phyloP scores from a whole-genome alignment of 2,888 invertebrate genomes.

The Choreutis nemorana region DNA sequence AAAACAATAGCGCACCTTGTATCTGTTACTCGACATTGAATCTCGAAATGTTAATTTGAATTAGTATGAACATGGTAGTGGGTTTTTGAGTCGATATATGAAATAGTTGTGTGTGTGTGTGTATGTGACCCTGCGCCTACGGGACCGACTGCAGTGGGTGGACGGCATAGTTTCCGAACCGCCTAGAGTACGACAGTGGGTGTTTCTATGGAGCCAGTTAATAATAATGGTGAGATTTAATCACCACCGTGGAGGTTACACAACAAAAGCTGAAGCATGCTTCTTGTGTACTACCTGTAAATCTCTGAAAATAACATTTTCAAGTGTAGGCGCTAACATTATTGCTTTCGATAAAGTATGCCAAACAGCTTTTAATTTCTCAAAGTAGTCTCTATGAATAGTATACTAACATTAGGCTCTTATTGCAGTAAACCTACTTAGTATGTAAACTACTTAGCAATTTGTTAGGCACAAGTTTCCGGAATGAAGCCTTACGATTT shows the following conservation, averaged over 20 bases:
- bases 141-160: slow-evolving; percentile 61
- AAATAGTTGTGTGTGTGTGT: slow-evolving; percentile 60
- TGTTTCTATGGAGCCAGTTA: slow-evolving; percentile 65
- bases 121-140: slow-evolving; percentile 65
- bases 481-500: slow-evolving; percentile 29
- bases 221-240: slow-evolving; percentile 67
- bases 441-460: slow-evolving; percentile 13
- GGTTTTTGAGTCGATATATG: slow-evolving; percentile 50
- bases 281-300: slow-evolving; percentile 43
- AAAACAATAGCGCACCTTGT: slow-evolving; percentile 59
- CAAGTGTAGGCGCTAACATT: slow-evolving; percentile 32
- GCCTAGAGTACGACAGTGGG: slow-evolving; percentile 59
- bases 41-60: slow-evolving; percentile 56
- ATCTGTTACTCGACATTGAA: slow-evolving; percentile 51
- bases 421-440: slow-evolving; percentile 1
- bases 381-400: background rate
- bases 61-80: slow-evolving; percentile 53
- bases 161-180: slow-evolving; percentile 61
- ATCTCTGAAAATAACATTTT: slow-evolving; percentile 33
- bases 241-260: slow-evolving; percentile 62
- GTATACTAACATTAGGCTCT: slow-evolving; percentile 2
- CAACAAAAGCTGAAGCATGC: slow-evolving; percentile 58
- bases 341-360: slow-evolving; percentile 3
- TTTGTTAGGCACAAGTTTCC: slow-evolving; percentile 6
- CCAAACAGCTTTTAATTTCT: slow-evolving; percentile 33